These are phyloP conservation scores for Rhagoletis zephyria DNA, from an alignment of 1,140 invertebrate genomes.

Conservation along the genomic window DNA sequence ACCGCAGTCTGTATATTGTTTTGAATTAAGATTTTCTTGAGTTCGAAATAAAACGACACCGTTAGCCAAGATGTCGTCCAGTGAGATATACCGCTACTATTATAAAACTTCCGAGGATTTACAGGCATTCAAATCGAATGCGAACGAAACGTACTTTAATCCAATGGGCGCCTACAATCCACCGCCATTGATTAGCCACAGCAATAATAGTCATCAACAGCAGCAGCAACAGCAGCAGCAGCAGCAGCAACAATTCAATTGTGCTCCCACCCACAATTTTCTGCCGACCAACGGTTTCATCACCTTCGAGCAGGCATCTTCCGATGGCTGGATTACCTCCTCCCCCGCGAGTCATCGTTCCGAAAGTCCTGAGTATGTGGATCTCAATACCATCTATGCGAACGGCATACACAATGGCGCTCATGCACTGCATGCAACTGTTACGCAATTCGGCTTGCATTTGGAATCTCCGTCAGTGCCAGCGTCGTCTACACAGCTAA, in stretches of 20 bases:
- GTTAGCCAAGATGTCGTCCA: constrained; percentile 61
- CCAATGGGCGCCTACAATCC: constrained; percentile 71
- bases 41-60: constrained; percentile 14
- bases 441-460: constrained; percentile 58
- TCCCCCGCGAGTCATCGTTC: constrained; percentile 77
- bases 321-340: constrained; percentile 78
- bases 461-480: constrained; percentile 53
- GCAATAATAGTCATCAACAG: background rate
- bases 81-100: constrained; percentile 71
- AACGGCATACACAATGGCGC: constrained; percentile 52
- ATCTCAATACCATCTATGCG: constrained; percentile 69
- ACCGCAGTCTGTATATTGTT: background rate
- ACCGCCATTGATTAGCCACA: background rate
- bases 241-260: constrained; percentile 64
- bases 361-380: constrained; percentile 74
- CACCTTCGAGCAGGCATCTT: constrained; percentile 70
- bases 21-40: background rate
- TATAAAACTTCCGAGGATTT: constrained; percentile 72
- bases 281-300: constrained; percentile 67
- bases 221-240: background rate
- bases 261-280: constrained; percentile 65
- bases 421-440: constrained; percentile 33
- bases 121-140: constrained; percentile 66
- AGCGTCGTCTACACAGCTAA: background rate
- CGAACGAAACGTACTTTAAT: constrained; percentile 67